Base-by-base conservation (phyloP, 2,113 vertebrate species). In the Lynx canadensis region DNA sequence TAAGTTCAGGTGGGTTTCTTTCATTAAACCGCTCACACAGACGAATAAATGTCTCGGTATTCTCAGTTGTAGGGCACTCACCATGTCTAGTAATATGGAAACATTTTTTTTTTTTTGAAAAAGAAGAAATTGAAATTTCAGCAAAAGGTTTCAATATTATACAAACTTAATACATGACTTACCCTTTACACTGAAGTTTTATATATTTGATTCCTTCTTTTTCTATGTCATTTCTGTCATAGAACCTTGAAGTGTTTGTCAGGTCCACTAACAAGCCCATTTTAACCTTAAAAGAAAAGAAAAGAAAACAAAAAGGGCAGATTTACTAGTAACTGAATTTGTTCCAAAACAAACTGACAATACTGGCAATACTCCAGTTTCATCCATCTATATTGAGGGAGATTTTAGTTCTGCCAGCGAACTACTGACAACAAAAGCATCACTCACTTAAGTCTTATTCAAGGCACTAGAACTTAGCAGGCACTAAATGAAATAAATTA, bases 151-250 rank as follows among this genome's bases (percentile, higher is more conserved):
- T 92, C 57, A 95, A 96, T 73, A 65, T 81, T 97, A 97, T 96
- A 89, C 4, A 94, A 76, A 84, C 38, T 69, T 96, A 79, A 94
- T 13, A 0, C 21, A 76, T 81, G 87, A 95, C 99, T 96, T 99
- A 99, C 99, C 99, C 99, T 99, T 99, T 99, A 98, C 99, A 99
- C 57, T 99, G 99, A 92, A 99, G 99, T 95, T 99, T 99, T 97
- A 99, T 98, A 65, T 99, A 99, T 98, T 99, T 99, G 95, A 99
- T 99, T 84, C 99, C 99, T 85, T 99, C 99, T 98, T 99, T 99
- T 98, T 99, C 99, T 96, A 99, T 99, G 97, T 99, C 99, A 19
- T 98, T 99, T 93, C 99, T 99, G 55, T 99, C 99, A 98, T 99
- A 99, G 98, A 99, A 99, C 96, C 99, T 99, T 73, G 99, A 99